Evolutionary conservation across 2,797 vertebrate genomes (phyloP), one percentile per base, ranked within the genome.

Genomic region (Chelon auratus): DNA sequence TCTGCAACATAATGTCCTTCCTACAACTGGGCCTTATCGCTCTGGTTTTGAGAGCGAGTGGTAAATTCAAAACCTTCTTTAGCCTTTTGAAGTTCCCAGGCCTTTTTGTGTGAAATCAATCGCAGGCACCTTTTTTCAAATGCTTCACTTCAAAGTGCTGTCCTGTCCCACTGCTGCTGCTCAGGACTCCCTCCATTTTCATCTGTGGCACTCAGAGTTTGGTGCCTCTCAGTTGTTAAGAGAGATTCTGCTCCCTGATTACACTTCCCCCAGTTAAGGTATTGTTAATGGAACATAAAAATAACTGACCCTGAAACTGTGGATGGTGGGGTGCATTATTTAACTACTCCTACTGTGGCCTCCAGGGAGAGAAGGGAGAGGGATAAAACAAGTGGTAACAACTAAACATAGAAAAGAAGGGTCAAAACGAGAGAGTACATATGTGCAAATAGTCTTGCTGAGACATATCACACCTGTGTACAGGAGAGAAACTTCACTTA

Each of bases 21-120:
- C 81, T 60, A 87, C 68, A 90, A 86, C 88, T 62, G 50, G 52
- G 47, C 64, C 72, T 85, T 81, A 90, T 88, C 79, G 43, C 52
- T 72, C 24, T 59, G 51, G 70, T 75, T 83, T 80, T 72, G 52
- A 77, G 77, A 66, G 37, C 43, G 70, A 84, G 86, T 84, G 70
- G 75, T 81, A 78, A 87, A 91, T 92, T 91, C 79, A 90, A 91
- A 88, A 87, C 80, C 84, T 83, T 81, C 78, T 88, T 90, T 82
- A 64, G 74, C 77, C 89, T 90, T 93, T 92, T 92, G 91, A 92
- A 88, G 91, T 92, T 90, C 82, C 81, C 78, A 84, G 85, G 87
- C 90, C 80, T 89, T 88, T 90, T 89, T 91, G 88, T 78, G 76
- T 93, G 91, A 92, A 93, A 93, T 93, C 89, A 89, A 90, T 91